Evolutionary conservation across 2,797 vertebrate genomes (phyloP).

Genomic region (Cuculus canorus): DNA sequence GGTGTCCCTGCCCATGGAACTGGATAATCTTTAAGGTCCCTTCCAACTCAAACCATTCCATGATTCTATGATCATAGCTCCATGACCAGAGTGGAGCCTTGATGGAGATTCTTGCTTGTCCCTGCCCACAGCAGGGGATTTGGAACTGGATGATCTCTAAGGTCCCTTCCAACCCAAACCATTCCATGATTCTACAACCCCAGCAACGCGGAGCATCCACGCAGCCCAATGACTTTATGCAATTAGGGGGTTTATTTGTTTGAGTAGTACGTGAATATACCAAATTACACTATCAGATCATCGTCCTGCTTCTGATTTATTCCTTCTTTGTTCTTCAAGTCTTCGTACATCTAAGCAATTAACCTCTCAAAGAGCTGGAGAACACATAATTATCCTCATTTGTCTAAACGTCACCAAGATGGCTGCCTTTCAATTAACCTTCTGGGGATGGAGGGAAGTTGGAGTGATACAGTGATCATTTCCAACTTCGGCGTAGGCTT

Average conservation of each 20-base stretch:
- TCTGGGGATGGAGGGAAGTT: constrained; percentile 80
- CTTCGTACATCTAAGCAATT: constrained; percentile 85
- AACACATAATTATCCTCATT: constrained; percentile 86
- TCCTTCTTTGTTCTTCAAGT: constrained; percentile 83
- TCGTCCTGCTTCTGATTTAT: constrained; percentile 81
- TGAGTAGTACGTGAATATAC: constrained; percentile 75
- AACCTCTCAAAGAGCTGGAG: constrained; percentile 84
- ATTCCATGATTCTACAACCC: background rate
- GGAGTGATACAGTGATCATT: constrained; percentile 82
- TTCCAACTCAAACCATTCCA: too few relatives aligned
- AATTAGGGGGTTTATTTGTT: constrained; percentile 80
- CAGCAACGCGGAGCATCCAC: background rate
- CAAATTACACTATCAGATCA: constrained; percentile 81
- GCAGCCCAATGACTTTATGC: constrained; percentile 30
- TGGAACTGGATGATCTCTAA: too few relatives aligned
- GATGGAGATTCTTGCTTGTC: too few relatives aligned
- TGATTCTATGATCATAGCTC: too few relatives aligned
- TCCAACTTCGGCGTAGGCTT: constrained; percentile 75
- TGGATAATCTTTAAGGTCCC: too few relatives aligned
- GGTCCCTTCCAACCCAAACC: too few relatives aligned
- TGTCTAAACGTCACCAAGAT: constrained; percentile 84
- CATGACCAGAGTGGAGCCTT: too few relatives aligned
- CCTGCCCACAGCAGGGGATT: too few relatives aligned
- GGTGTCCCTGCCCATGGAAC: too few relatives aligned
- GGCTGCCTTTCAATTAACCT: constrained; percentile 86